Conservation (phyloP, 2,113 vertebrate species). For the Leucopsar rothschildi region DNA sequence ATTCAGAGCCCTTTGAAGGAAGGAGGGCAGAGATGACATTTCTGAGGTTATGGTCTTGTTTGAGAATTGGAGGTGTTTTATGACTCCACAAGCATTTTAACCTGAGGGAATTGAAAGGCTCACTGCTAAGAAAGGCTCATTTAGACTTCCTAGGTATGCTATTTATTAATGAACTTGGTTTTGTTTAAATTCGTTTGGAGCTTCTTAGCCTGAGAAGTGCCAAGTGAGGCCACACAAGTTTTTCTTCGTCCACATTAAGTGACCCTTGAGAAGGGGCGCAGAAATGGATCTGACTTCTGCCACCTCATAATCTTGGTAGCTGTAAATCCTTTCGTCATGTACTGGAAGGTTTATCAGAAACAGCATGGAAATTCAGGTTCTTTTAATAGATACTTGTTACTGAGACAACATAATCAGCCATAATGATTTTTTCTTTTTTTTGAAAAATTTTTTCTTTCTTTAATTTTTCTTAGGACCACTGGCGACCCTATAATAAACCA, state of each 20-base stretch:
- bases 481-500: accelerated
- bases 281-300: slow-evolving; percentile 59
- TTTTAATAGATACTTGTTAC: slow-evolving; percentile 62
- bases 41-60: neutral
- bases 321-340: slow-evolving; percentile 69
- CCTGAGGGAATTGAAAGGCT: neutral
- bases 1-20: neutral
- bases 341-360: slow-evolving; percentile 61
- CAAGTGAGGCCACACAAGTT: neutral
- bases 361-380: slow-evolving; percentile 9
- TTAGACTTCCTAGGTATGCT: neutral
- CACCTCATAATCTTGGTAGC: slow-evolving; percentile 69
- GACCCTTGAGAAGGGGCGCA: slow-evolving; percentile 44
- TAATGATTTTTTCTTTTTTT: neutral
- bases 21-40: neutral
- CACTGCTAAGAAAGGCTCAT: neutral
- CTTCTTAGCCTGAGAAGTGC: neutral
- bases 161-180: neutral
- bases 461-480: neutral
- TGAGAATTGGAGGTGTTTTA: neutral
- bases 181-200: neutral
- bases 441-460: neutral
- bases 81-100: neutral
- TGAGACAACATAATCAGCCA: slow-evolving; percentile 42
- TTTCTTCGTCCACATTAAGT: neutral